Evolutionary conservation across 2,113 vertebrate species (phyloP).

Genomic region (Corydoras sp.): DNA sequence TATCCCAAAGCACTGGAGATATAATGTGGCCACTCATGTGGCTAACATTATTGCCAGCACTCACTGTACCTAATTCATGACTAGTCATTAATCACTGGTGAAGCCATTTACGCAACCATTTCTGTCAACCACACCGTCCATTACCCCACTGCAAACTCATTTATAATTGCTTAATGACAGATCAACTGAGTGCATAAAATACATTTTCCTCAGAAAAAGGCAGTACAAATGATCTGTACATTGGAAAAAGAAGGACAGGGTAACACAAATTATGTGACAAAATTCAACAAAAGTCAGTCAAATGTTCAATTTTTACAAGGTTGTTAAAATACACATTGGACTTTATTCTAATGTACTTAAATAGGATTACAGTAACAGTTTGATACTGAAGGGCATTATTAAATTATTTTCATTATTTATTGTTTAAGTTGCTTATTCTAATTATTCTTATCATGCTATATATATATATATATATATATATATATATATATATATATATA

Average conservation of each 20-base stretch:
- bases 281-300: no score
- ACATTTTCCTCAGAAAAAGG: slow-evolving; percentile 44
- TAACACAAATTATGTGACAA: no score
- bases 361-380: no score
- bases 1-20: slow-evolving; percentile 10
- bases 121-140: slow-evolving; percentile 59
- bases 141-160: slow-evolving; percentile 54
- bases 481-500: no score
- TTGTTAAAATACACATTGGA: no score
- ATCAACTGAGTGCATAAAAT: slow-evolving; percentile 49
- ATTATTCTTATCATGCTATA: no score
- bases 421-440: no score
- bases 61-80: slow-evolving; percentile 25
- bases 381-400: no score
- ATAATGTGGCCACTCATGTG: slow-evolving; percentile 14
- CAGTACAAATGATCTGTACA: slow-evolving; percentile 45
- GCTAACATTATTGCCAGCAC: slow-evolving; percentile 14
- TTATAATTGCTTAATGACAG: slow-evolving; percentile 58
- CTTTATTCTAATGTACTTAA: no score
- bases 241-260: not conserved
- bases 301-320: no score
- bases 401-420: no score
- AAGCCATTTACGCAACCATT: slow-evolving; percentile 48
- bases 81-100: slow-evolving; percentile 56
- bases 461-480: no score